Conservation (phyloP, 2,113 vertebrate genomes). For the Sapajus apella region DNA sequence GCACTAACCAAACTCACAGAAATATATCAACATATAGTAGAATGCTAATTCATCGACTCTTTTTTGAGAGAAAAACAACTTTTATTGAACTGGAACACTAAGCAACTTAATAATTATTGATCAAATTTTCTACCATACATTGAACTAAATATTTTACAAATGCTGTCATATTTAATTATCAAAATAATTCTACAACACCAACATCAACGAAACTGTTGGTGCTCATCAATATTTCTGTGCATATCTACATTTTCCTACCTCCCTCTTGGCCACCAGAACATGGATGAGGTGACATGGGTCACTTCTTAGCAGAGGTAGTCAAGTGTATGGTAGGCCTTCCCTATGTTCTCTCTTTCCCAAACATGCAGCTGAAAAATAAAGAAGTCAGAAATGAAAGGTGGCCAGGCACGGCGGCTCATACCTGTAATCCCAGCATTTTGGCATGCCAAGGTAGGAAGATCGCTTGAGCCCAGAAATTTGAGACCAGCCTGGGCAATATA, state of each 20-base stretch:
- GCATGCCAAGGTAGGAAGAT: too few species aligned
- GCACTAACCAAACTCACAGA: neutral
- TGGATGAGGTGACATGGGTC: neutral
- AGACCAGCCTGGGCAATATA: too few species aligned
- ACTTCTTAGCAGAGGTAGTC: neutral
- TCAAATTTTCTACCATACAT: neutral
- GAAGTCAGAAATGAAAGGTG: neutral
- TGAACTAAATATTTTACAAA: neutral
- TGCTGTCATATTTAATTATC: neutral
- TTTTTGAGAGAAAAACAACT: neutral
- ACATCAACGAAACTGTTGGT: neutral
- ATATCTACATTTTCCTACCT: neutral
- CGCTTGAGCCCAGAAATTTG: too few species aligned
- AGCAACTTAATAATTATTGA: neutral
- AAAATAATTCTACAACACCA: neutral
- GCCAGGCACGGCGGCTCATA: too few species aligned
- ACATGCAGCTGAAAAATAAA: neutral
- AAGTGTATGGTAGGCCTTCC: neutral
- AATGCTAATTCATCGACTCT: neutral
- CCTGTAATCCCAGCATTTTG: too few species aligned
- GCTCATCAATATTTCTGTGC: neutral
- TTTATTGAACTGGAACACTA: neutral
- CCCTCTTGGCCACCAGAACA: neutral
- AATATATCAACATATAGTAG: neutral
- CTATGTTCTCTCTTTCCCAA: neutral